Base-by-base conservation (phyloP, 2,888 invertebrate genomes). In the Eudemis profundana region DNA sequence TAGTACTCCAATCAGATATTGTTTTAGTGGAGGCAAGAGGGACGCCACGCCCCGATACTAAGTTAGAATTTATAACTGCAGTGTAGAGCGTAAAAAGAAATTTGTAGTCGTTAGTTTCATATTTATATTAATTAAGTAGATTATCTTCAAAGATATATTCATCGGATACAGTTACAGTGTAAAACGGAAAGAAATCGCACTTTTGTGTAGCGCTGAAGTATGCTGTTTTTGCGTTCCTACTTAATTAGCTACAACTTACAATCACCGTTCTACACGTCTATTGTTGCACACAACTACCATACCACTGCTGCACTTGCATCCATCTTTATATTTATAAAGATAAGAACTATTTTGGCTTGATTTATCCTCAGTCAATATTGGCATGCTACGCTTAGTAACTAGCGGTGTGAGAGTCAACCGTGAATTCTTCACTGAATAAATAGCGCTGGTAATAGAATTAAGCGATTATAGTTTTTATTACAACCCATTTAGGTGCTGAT, bases 391-490 rank as follows among this genome's bases (percentile, higher is more conserved):
- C 62, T 47, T 62, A 23, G 62, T 17, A 62, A 62, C 53, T 47
- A 57, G 36, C 42, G n/a, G 19, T 53, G 44, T 46, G 54, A 62
- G 47, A 62, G 27, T 38, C 40, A 56, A 49, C 36, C 27, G 53
- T 62, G 56, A 63, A 49, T 56, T 56, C 56, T 63, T 56, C 49
- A 14, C 40, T 63, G 47, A 47, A 49, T 40, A 60, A 44, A 29
- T 49, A 46, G 36, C 36, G 12, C n/a, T 15, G 17, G 8, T 54
- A 27, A 42, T 51, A 14, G 7, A 47, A 8, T 38, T 19, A 47
- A 10, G 19, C 40, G 12, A 56, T 49, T 49, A 56, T 56, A 40
- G 63, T 17, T 21, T 40, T 33, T 63, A 63, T 56, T 27, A 17
- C 23, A 27, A 46, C 61, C 38, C 7, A n/a, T 46, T 54, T 46